Percentiles rank a stretch among this genome's conserved stretches.
Evolutionary conservation across 2,113 vertebrate species (phyloP).

Genomic region (Trichomycterus rosablanca): DNA sequence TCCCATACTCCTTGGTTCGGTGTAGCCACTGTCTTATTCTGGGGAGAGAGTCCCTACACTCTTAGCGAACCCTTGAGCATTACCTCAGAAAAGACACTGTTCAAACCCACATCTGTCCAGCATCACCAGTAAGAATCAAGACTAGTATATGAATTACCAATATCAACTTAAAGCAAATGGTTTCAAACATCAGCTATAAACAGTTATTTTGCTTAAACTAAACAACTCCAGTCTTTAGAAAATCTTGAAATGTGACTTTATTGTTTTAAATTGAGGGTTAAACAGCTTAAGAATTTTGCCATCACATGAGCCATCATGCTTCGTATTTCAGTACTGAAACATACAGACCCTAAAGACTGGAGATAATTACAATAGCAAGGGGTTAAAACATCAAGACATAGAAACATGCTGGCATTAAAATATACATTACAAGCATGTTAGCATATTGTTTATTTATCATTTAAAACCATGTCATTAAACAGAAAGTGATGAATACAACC

Average conservation of each 20-base stretch:
- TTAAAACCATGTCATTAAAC: not conserved
- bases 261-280: not conserved
- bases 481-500: not conserved
- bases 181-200: no score
- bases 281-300: not conserved
- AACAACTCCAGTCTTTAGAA: conserved; percentile 36
- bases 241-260: not conserved
- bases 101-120: not conserved
- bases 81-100: conserved; percentile 41
- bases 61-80: conserved; percentile 67
- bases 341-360: conserved; percentile 21
- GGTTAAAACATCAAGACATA: conserved; percentile 14
- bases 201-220: not conserved
- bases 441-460: no score
- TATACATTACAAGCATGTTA: no score
- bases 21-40: conserved; percentile 98
- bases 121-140: no score
- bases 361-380: conserved; percentile 6
- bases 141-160: no score
- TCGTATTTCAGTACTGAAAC: conserved; percentile 1
- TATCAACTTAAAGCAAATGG: no score
- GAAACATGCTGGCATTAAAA: not conserved
- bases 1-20: conserved; percentile 99
- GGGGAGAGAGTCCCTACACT: conserved; percentile 69
- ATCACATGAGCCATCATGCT: no score